Evolutionary conservation across 2,797 vertebrate species (phyloP).

Genomic region (Bufotes viridis): DNA sequence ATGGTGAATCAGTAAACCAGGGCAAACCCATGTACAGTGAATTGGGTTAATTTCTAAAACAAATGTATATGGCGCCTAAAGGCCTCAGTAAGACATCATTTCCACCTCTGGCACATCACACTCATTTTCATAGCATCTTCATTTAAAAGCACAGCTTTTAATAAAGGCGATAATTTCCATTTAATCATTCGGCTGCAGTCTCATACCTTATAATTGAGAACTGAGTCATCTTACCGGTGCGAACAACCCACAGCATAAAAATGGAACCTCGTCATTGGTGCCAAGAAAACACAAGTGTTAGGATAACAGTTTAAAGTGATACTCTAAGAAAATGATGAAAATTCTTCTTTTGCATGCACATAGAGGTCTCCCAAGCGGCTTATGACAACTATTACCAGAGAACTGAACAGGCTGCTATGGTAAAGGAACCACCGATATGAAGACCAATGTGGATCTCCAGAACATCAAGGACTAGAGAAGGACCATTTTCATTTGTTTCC

Average conservation of each 20-base stretch:
- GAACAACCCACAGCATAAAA: conserved; percentile 19
- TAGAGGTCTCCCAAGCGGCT: neutral
- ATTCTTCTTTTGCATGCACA: neutral
- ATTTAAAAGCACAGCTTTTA: neutral
- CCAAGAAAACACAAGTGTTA: neutral
- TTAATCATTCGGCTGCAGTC: conserved; percentile 38
- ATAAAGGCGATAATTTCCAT: conserved; percentile 32
- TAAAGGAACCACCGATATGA: neutral
- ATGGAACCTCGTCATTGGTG: neutral
- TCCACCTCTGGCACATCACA: neutral
- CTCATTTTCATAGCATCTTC: conserved; percentile 15
- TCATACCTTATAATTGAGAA: conserved; percentile 42
- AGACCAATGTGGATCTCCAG: neutral
- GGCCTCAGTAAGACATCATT: neutral
- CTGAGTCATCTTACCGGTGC: conserved; percentile 37
- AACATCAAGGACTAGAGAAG: neutral
- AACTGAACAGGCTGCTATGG: neutral
- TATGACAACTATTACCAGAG: neutral
- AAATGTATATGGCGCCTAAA: neutral
- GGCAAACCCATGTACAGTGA: neutral
- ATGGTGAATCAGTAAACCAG: neutral
- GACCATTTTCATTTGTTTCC: no score
- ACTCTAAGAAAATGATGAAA: neutral
- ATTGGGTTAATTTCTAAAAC: neutral
- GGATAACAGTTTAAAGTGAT: neutral